Evolutionary conservation across 2,113 vertebrate species (phyloP).

Genomic region (Epinephelus cyanopodus): DNA sequence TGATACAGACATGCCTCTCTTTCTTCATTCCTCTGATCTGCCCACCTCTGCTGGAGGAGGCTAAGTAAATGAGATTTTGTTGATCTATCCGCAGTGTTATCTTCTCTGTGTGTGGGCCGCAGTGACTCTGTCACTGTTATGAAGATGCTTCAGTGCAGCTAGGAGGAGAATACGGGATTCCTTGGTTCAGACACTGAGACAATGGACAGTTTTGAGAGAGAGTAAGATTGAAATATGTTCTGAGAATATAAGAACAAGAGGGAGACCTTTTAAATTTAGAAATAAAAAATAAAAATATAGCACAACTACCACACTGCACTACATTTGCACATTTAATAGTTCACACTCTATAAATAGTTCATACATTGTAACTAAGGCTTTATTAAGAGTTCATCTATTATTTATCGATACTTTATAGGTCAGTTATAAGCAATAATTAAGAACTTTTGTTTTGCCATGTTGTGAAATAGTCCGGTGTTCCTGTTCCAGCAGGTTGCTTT

Average conservation of each 20-base stretch:
- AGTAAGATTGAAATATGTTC: not conserved
- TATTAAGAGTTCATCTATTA: not conserved
- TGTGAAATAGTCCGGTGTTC: too few relatives aligned
- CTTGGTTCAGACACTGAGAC: not conserved
- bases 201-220: not conserved
- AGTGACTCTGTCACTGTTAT: not conserved
- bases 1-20: conserved; percentile 30
- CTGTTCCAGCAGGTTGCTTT: too few relatives aligned
- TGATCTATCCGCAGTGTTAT: conserved; percentile 14
- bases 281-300: too few relatives aligned
- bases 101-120: conserved; percentile 34
- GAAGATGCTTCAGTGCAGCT: conserved; percentile 10
- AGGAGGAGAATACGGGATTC: not conserved
- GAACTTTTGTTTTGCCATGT: too few relatives aligned
- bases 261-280: not conserved
- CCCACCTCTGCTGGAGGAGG: conserved; percentile 38
- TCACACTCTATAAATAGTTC: not conserved
- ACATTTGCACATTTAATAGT: not conserved
- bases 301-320: too few relatives aligned
- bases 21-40: conserved; percentile 58
- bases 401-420: too few relatives aligned
- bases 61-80: conserved; percentile 45
- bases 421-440: too few relatives aligned
- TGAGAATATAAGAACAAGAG: not conserved
- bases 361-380: not conserved